Percentiles rank a stretch among this genome's conserved stretches.
Evolutionary conservation across 2,888 invertebrate species (phyloP).

Genomic region (Schizaphis graminum): DNA sequence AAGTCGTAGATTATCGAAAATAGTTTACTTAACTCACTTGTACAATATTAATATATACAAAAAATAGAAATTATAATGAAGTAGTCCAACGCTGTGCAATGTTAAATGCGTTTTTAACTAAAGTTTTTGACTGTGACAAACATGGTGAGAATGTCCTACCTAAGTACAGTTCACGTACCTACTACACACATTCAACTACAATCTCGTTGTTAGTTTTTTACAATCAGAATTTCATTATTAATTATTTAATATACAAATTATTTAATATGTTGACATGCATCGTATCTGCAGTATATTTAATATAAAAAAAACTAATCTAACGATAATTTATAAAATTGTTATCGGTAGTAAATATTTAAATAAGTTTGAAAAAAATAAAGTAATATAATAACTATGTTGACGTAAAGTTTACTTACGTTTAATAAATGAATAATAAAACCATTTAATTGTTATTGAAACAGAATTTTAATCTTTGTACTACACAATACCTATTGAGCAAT

Average conservation of each 20-base stretch:
- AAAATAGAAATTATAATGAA: neutral
- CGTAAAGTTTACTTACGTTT: neutral
- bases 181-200: neutral
- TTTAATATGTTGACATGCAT: neutral
- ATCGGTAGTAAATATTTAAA: conserved; percentile 25
- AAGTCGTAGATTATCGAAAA: neutral
- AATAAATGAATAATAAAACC: neutral
- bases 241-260: neutral
- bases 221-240: neutral
- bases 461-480: neutral
- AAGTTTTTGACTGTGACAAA: neutral
- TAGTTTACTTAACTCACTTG: neutral
- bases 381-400: neutral
- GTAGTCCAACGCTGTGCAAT: neutral
- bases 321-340: neutral
- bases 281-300: neutral
- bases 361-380: neutral
- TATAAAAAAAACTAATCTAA: neutral
- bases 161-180: neutral
- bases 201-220: neutral
- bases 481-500: neutral
- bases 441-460: neutral
- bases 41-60: neutral
- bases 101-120: neutral
- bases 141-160: neutral